Conservation (phyloP, 2,888 invertebrate species). For the Adelognathus sp. region DNA sequence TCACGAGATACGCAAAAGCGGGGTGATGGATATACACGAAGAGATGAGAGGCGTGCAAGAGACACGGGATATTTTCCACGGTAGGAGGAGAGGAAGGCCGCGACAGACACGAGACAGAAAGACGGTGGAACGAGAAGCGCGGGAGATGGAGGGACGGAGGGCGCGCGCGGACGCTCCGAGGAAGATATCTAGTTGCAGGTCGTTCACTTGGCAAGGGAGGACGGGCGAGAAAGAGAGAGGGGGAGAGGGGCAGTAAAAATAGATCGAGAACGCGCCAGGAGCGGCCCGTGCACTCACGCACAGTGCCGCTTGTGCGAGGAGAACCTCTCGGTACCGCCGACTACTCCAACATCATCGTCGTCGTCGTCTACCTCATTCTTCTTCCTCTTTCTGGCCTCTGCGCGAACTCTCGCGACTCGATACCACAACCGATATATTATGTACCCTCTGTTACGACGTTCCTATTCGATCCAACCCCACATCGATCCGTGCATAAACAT, state of each 20-base stretch:
- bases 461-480: not conserved
- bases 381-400: slow-evolving; percentile 7
- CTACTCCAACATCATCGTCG: slow-evolving; percentile 44
- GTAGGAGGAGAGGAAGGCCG: slow-evolving; percentile 46
- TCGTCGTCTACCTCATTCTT: slow-evolving; percentile 8
- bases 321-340: slow-evolving; percentile 62
- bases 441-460: not conserved
- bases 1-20: slow-evolving; percentile 10
- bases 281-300: slow-evolving; percentile 72
- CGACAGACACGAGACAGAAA: slow-evolving; percentile 16
- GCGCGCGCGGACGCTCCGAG: slow-evolving; percentile 58
- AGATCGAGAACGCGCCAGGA: slow-evolving; percentile 76
- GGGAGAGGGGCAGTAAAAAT: slow-evolving; percentile 79
- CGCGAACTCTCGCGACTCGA: not conserved
- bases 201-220: slow-evolving; percentile 79
- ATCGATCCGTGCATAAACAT: slow-evolving; percentile 5
- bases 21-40: slow-evolving; percentile 16
- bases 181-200: slow-evolving; percentile 80
- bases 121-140: slow-evolving; percentile 11
- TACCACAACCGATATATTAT: not conserved
- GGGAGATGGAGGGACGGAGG: slow-evolving; percentile 51
- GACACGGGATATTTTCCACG: slow-evolving; percentile 32
- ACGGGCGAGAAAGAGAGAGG: slow-evolving; percentile 72
- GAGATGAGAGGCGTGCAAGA: slow-evolving; percentile 14
- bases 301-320: slow-evolving; percentile 61